phyloP scores from a whole-genome alignment of 2,888 invertebrate genomes.

The Pristionchus mayeri region DNA sequence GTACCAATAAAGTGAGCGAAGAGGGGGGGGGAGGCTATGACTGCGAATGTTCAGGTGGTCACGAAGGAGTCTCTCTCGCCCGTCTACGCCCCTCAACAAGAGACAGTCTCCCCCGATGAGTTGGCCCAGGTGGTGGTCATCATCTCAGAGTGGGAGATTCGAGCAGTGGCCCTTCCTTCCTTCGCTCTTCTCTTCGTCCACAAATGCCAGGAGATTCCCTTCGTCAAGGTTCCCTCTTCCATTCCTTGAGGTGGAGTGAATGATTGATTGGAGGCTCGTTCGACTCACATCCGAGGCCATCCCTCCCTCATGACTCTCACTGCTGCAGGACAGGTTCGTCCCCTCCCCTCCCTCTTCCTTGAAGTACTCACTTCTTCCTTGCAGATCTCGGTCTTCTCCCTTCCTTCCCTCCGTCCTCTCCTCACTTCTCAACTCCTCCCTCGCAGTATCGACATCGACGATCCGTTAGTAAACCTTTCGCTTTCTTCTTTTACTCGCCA shows the following conservation, averaged over 20 bases:
- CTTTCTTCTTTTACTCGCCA: too few relatives aligned
- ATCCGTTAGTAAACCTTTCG: constrained; percentile 66
- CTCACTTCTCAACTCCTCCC: constrained; percentile 95
- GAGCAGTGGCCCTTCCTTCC: constrained; percentile 70
- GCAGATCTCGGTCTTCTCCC: constrained; percentile 90
- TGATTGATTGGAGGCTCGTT: constrained; percentile 55
- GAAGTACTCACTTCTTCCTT: not conserved
- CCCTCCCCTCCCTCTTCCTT: too few relatives aligned
- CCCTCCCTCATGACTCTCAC: constrained; percentile 71
- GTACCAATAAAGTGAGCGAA: constrained; percentile 58
- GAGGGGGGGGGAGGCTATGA: not conserved
- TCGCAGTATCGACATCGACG: constrained; percentile 73
- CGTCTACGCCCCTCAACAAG: constrained; percentile 57
- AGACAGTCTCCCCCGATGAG: constrained; percentile 56
- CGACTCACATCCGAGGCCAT: constrained; percentile 71
- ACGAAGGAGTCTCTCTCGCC: constrained; percentile 71
- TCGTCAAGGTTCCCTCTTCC: constrained; percentile 65
- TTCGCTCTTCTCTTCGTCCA: constrained; percentile 69
- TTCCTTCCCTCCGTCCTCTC: constrained; percentile 93
- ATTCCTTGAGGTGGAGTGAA: not conserved
- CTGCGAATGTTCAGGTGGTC: constrained; percentile 55
- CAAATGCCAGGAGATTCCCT: constrained; percentile 69
- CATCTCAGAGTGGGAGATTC: constrained; percentile 71
- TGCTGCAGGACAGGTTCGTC: constrained; percentile 61
- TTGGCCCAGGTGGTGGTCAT: constrained; percentile 67